These are phyloP conservation scores for Delphinapterus leucas DNA, from an alignment of 2,113 vertebrate species.

Conservation along the genomic window DNA sequence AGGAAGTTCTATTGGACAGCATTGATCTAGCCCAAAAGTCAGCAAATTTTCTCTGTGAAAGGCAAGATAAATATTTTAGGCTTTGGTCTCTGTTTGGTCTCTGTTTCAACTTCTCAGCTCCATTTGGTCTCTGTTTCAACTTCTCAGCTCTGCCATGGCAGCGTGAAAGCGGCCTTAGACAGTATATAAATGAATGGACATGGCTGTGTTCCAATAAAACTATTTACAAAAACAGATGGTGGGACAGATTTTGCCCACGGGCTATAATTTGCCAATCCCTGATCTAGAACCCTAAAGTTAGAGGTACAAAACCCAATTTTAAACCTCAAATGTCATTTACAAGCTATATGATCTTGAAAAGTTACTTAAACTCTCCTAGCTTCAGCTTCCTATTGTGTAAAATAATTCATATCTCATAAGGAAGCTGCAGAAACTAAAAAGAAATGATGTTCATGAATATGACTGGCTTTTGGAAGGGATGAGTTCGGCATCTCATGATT, in stretches of 20 bases:
- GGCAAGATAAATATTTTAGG: background rate
- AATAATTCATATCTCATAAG: background rate
- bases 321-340: background rate
- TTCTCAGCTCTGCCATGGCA: background rate
- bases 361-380: background rate
- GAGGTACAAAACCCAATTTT: background rate
- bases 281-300: background rate
- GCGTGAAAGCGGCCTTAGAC: background rate
- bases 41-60: background rate
- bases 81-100: background rate
- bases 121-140: background rate
- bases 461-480: background rate
- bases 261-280: background rate
- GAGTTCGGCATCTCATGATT: background rate
- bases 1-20: background rate
- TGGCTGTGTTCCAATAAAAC: background rate
- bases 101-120: background rate
- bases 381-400: background rate
- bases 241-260: background rate
- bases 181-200: background rate
- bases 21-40: background rate
- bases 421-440: background rate
- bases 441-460: background rate
- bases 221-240: background rate
- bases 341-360: background rate